These are phyloP conservation scores for Ptychoptera albimana DNA, from an alignment of 2,888 invertebrate genomes.

Conservation along the genomic window DNA sequence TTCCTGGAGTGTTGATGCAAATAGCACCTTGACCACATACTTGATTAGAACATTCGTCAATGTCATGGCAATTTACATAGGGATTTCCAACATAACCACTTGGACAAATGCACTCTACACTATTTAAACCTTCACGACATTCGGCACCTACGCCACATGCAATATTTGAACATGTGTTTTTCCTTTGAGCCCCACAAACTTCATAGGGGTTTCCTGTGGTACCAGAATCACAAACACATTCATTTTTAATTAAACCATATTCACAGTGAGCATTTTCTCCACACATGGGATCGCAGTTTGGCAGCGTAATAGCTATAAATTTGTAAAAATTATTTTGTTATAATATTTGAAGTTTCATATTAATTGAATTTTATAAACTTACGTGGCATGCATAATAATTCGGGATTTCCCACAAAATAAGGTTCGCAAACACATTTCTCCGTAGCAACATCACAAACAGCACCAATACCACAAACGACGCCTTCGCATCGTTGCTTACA, in stretches of 20 bases:
- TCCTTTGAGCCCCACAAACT: slow-evolving; percentile 54
- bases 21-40: slow-evolving; percentile 74
- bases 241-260: slow-evolving; percentile 52
- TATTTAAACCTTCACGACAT: slow-evolving; percentile 57
- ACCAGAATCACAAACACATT: slow-evolving; percentile 71
- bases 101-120: slow-evolving; percentile 67
- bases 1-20: slow-evolving; percentile 79
- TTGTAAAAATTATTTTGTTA: slow-evolving; percentile 13
- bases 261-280: slow-evolving; percentile 76
- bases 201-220: slow-evolving; percentile 78
- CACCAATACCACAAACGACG: slow-evolving; percentile 75
- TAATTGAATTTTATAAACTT: slow-evolving; percentile 31
- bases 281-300: slow-evolving; percentile 64
- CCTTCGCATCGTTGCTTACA: slow-evolving; percentile 81
- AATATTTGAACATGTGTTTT: slow-evolving; percentile 51
- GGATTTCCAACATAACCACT: slow-evolving; percentile 77
- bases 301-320: slow-evolving; percentile 54
- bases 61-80: slow-evolving; percentile 67
- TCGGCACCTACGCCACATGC: slow-evolving; percentile 66
- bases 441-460: slow-evolving; percentile 61
- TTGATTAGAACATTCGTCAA: slow-evolving; percentile 64
- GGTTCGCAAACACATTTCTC: slow-evolving; percentile 78
- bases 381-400: slow-evolving; percentile 82
- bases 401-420: slow-evolving; percentile 78
- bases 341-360: slow-evolving; percentile 3